Evolutionary conservation across 1,140 invertebrate species (phyloP), one percentile per base, ranked within the genome.

Genomic region (Nilaparvata lugens): DNA sequence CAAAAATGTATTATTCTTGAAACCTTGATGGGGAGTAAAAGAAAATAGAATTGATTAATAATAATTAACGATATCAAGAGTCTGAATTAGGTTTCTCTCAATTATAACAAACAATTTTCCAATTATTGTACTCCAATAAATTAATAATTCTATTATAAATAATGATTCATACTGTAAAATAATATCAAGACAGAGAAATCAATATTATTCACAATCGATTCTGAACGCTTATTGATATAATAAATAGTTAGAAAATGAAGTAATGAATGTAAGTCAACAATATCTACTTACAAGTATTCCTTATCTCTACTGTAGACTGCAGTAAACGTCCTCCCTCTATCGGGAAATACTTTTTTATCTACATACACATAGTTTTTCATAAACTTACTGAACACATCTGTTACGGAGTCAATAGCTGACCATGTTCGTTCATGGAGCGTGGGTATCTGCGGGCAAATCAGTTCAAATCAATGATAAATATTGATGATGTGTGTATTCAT

Each of bases 271-370:
- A 52, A 56, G 18, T 5, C 25, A 35, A 45, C 11, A 14, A 24
- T 4, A 4, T 62, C 54, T 65, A 79, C 84, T 84, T 74, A 89
- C 86, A 93, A 79, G 73, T 92, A 92, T 73, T 91, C 88, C 71
- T 91, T 93, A 70, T 93, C 90, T 60, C 88, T 81, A 58, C 84
- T 87, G 71, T 91, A 96, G 58, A 91, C 84, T 11, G 89, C 88
- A 14, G 89, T 93, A 56, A 64, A 64, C 38, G 58, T 43, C n/a
- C 58, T 52, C 23, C 45, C 55, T n/a, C 48, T 11, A 28, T 64
- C 54, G 23, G 62, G 62, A 48, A 64, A 64, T 19, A 64, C 53
- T n/a, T 55, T 52, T 35, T 59, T 56, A 28, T 64, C 55, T 13
- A 61, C 53, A 58, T 56, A 64, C 35, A 64, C 53, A 58, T 60